Evolutionary conservation across 2,797 vertebrate genomes (phyloP), one percentile per base, ranked within the genome.

Genomic region (Danio jaintianensis): DNA sequence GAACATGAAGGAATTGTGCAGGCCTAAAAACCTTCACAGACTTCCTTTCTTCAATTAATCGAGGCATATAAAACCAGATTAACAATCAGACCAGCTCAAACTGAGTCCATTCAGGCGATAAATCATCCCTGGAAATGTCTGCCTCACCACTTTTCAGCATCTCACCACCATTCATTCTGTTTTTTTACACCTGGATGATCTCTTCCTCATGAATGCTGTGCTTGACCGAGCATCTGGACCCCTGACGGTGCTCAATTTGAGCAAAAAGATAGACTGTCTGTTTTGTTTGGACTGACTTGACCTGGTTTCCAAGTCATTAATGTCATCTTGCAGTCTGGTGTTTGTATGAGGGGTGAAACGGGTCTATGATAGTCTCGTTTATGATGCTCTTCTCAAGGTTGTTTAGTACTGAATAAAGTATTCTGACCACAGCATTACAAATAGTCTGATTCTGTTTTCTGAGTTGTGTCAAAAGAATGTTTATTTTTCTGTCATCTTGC

Each of bases 221-320:
- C 79, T 85, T 80, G 80, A 64, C 84, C 83, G 84, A 89, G 85
- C 89, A 85, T 77, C 87, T 89, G 78, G 82, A 83, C 83, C 91
- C 92, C 92, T 72, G 90, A 88, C 86, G 91, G 89, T 92, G 88
- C 76, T 73, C 91, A 93, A 93, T 92, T 92, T 85, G 86, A 87
- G 87, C 88, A 71, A 84, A 29, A 68, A 70, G 76, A 73, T 87
- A 86, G 89, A 93, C 90, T 92, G 91, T 88, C 91, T 85, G 87
- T 91, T 92, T 90, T 91, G 90, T 92, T 89, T 87, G 89, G 90
- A 70, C 88, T 86, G 88, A 85, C 85, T 79, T 86, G 86, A 86
- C 80, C 74, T 86, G 85, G 81, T 87, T 83, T 89, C 83, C 79
- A 38, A 83, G 81, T 79, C 83, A 83, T 88, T 87, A 82, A 84